These are phyloP conservation scores for Henricia sp. DNA, from an alignment of 53 echinoderm and acorn worm genomes.

Conservation along the genomic window DNA sequence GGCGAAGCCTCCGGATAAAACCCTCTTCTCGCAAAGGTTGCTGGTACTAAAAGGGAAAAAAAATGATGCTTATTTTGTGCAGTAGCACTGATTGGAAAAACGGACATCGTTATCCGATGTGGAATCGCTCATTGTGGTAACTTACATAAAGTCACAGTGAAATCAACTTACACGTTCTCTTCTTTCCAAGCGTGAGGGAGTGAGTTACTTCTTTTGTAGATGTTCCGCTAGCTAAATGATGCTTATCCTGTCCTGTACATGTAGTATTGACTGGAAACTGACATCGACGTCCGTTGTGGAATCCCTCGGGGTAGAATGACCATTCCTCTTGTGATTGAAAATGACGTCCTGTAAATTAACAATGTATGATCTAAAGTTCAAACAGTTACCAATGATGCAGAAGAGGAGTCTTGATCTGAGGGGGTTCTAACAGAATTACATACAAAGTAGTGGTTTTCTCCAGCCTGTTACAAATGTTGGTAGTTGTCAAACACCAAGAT, in stretches of 20 bases:
- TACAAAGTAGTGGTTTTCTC: too few relatives aligned
- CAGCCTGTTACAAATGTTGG: too few relatives aligned
- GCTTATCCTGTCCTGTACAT: too few relatives aligned
- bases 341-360: constrained; percentile 40
- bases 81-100: too few relatives aligned
- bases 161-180: constrained; percentile 80
- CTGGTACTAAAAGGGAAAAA: constrained; percentile 50
- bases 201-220: constrained; percentile 87
- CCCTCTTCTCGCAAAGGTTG: constrained; percentile 77
- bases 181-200: constrained; percentile 77
- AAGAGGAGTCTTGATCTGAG: too few relatives aligned
- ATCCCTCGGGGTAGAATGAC: constrained; percentile 87
- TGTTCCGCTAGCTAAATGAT: constrained; percentile 64
- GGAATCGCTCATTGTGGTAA: background rate
- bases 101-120: background rate
- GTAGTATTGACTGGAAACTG: constrained; percentile 54
- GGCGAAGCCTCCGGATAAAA: constrained; percentile 73
- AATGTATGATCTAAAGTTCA: too few relatives aligned
- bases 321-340: constrained; percentile 63
- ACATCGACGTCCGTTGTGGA: constrained; percentile 70
- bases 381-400: too few relatives aligned
- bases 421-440: too few relatives aligned
- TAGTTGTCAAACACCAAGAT: too few relatives aligned
- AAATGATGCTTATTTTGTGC: too few relatives aligned
- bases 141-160: background rate